A percentile compares a stretch with the other conserved stretches of the same genome.
phyloP scores from a whole-genome alignment of 2,113 vertebrate genomes.

The Hepsetus odoe region DNA sequence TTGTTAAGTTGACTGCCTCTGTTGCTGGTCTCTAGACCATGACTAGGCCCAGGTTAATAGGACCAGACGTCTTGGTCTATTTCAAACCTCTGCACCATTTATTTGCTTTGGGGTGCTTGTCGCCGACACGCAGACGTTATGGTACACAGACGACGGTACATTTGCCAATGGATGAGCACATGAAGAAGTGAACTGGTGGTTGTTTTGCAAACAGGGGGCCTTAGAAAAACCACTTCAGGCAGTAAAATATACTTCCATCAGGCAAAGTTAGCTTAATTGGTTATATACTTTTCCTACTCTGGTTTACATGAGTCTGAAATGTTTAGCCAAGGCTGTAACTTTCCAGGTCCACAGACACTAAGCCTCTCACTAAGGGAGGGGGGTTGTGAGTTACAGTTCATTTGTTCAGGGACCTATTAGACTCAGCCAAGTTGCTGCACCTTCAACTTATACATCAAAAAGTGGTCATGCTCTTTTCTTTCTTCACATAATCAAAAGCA shows the following conservation, averaged over 20 bases:
- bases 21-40: slow-evolving; percentile 55
- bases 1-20: slow-evolving; percentile 56
- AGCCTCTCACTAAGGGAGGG: slow-evolving; percentile 2
- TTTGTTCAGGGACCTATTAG: slow-evolving; percentile 43
- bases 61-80: slow-evolving; percentile 63
- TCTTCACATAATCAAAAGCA: background rate
- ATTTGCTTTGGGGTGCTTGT: slow-evolving; percentile 73
- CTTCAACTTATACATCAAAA: slow-evolving; percentile 23
- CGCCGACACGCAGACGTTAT: slow-evolving; percentile 68
- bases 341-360: slow-evolving; percentile 17
- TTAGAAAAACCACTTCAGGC: slow-evolving; percentile 56
- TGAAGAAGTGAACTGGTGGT: slow-evolving; percentile 40
- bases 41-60: slow-evolving; percentile 63
- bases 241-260: slow-evolving; percentile 63
- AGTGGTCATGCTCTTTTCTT: background rate
- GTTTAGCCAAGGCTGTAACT: slow-evolving; percentile 34
- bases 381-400: slow-evolving; percentile 35
- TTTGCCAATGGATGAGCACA: slow-evolving; percentile 31
- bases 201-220: slow-evolving; percentile 65
- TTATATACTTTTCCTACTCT: slow-evolving; percentile 54
- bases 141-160: slow-evolving; percentile 57
- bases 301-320: slow-evolving; percentile 43
- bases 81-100: slow-evolving; percentile 67
- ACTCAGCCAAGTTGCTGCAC: slow-evolving; percentile 14
- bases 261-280: slow-evolving; percentile 68